Conservation (phyloP, 2,797 vertebrate genomes). For the Chromobotia macracanthus region DNA sequence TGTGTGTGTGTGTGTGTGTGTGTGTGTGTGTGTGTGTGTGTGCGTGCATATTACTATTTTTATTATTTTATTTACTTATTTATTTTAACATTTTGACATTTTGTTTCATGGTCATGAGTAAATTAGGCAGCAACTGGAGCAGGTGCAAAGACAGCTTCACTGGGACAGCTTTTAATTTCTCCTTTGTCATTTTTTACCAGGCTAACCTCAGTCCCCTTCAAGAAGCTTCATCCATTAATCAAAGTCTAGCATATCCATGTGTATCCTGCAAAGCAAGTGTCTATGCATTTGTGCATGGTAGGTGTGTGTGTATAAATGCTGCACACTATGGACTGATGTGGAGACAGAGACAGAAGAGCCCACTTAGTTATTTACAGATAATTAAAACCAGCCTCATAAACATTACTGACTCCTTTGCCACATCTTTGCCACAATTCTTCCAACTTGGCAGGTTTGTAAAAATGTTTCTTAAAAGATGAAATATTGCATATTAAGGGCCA, state of each 20-base stretch:
- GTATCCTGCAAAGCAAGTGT: slow-evolving; percentile 10
- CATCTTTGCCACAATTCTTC: slow-evolving; percentile 71
- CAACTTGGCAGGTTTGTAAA: slow-evolving; percentile 76
- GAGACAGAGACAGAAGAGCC: slow-evolving; percentile 73
- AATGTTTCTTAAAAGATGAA: slow-evolving; percentile 80
- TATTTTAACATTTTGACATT: too few species aligned
- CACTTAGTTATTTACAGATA: slow-evolving; percentile 80
- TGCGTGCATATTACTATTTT: too few species aligned
- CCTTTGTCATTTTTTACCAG: slow-evolving; percentile 31
- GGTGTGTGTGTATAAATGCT: slow-evolving; percentile 60
- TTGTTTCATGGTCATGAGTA: too few species aligned
- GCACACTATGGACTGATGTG: slow-evolving; percentile 78
- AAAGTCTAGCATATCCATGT: slow-evolving; percentile 26
- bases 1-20: too few species aligned
- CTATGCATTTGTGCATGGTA: neutral
- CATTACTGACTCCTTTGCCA: slow-evolving; percentile 80
- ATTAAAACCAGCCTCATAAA: slow-evolving; percentile 85
- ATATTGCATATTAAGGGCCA: slow-evolving; percentile 81
- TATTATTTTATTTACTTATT: too few species aligned
- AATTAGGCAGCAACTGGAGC: too few species aligned
- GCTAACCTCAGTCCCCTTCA: slow-evolving; percentile 8
- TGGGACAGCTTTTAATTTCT: slow-evolving; percentile 26
- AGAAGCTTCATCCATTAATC: slow-evolving; percentile 29
- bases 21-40: too few species aligned
- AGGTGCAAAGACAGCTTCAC: neutral